Percentiles rank a stretch among this genome's conserved stretches.
These are phyloP conservation scores for Eidolon helvum DNA, from an alignment of 2,113 vertebrate species.

Conservation along the genomic window DNA sequence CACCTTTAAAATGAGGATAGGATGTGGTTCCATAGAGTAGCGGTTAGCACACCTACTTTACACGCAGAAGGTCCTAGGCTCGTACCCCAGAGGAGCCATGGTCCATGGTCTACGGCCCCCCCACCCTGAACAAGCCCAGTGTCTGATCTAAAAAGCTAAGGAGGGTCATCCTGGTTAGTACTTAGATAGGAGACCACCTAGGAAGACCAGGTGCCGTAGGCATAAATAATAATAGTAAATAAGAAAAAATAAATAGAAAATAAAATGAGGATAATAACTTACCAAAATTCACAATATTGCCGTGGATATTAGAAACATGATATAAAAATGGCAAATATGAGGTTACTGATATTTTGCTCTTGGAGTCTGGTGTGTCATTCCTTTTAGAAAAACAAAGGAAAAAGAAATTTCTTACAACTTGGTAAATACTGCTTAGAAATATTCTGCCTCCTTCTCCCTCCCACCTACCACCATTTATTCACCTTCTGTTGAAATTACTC, in stretches of 20 bases:
- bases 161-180: too few species aligned
- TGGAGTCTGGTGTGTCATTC: background rate
- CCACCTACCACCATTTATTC: background rate
- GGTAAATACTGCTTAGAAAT: background rate
- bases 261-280: background rate
- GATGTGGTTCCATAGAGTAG: too few species aligned
- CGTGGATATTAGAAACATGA: background rate
- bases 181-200: too few species aligned
- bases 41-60: too few species aligned
- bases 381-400: background rate
- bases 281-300: background rate
- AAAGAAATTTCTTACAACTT: background rate
- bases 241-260: too few species aligned
- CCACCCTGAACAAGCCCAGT: too few species aligned
- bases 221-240: too few species aligned
- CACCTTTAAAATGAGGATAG: background rate
- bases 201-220: too few species aligned
- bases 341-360: background rate
- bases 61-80: too few species aligned
- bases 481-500: background rate
- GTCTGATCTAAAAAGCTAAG: too few species aligned
- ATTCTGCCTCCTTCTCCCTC: background rate
- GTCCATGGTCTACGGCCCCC: too few species aligned
- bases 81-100: too few species aligned
- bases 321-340: background rate